Percentiles rank a stretch among this genome's conserved stretches.
Evolutionary conservation across 2,797 vertebrate species (phyloP).

Genomic region (Enteromius argenteus): DNA sequence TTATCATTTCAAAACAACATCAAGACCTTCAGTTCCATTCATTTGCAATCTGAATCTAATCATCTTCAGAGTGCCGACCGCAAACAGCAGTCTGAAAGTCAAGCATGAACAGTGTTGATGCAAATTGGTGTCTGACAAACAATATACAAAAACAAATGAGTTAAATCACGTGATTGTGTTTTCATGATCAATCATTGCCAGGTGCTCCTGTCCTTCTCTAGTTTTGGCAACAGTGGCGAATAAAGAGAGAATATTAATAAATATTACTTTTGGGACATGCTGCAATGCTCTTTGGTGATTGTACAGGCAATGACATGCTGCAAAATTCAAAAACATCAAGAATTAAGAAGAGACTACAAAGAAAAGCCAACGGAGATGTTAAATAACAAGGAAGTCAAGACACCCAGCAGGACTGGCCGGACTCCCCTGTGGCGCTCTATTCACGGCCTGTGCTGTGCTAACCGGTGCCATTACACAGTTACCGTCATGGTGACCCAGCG

Average conservation of each 20-base stretch:
- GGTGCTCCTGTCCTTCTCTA: neutral
- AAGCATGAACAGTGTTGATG: neutral
- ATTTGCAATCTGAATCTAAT: neutral
- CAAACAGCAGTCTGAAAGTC: neutral
- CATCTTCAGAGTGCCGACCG: neutral
- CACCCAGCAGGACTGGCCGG: constrained; percentile 9
- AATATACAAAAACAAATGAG: neutral
- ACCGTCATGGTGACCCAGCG: constrained; percentile 47
- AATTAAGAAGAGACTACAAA: constrained; percentile 11
- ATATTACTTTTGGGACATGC: neutral
- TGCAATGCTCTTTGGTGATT: neutral
- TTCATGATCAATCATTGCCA: neutral
- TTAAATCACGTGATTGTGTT: neutral
- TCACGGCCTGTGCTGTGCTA: constrained; percentile 46
- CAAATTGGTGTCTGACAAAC: neutral
- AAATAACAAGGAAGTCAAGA: constrained; percentile 47
- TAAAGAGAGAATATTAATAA: neutral
- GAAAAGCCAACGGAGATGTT: constrained; percentile 30
- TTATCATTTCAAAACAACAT: neutral
- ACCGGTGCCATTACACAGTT: constrained; percentile 37
- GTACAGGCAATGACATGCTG: neutral
- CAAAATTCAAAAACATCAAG: neutral
- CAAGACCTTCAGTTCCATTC: neutral
- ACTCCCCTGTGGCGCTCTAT: constrained; percentile 43
- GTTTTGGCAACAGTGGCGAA: neutral